Base-by-base conservation (phyloP, 2,113 vertebrate species). In the Hystrix cristata region DNA sequence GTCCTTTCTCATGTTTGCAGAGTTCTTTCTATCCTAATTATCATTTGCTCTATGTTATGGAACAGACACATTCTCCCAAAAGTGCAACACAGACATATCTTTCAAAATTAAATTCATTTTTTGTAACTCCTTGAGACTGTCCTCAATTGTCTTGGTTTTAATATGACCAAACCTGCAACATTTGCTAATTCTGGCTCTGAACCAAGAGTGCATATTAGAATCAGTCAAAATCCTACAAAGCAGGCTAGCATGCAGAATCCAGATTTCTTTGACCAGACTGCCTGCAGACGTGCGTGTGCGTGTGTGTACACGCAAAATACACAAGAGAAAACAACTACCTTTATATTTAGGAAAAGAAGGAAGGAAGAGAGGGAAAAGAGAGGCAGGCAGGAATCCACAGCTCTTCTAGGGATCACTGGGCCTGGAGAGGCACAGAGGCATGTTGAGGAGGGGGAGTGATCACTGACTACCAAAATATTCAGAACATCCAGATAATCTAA, bases 51-150 rank as follows among this genome's bases (percentile, higher is more conserved):
- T 55, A 25, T 29, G 19, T 80, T 59, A 84, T 1, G 46, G 78
- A 91, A 69, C 6, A 65, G 7, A 83, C 48, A 80, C 0, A 55
- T 14, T 43, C 46, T 93, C 74, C 48, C 67, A 29, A 90, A 86
- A 19, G 57, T 21, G 25, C 21, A 46, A 91, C 7, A 76, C 8
- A 25, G 84, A 78, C 13, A 18, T 5, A 25, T 14, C 71, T 74
- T 93, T 80, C 65, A 55, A 91, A 97, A 86, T 57, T 76, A 81
- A 93, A 78, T 29, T 59, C 38, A 48, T 31, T 94, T 90, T 48
- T 76, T 76, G 43, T 27, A 76, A 76, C 25, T 76, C 25, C 38
- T 43, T 91, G 53, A 79, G 46, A 71, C 31, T 31, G 12, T 25
- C 65, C 85, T 84, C 79, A 48, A 71, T 27, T 29, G 23, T 82